Conservation (phyloP, 2,888 invertebrate genomes). For the Hipparchia semele region DNA sequence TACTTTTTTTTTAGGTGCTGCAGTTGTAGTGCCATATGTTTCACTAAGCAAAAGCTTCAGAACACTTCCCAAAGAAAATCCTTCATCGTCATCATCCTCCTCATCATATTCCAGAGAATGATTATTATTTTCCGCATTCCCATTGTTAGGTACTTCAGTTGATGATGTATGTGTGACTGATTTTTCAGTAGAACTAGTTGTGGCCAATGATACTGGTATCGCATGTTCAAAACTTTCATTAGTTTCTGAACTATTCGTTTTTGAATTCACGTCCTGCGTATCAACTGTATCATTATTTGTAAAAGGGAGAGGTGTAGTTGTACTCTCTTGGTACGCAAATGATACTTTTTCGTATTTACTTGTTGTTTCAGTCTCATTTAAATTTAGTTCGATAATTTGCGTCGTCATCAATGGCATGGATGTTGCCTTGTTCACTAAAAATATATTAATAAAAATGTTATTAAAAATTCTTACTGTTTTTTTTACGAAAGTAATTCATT, state of each 20-base stretch:
- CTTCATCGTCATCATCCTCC: constrained; percentile 71
- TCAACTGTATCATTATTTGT: constrained; percentile 10
- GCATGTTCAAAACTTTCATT: constrained; percentile 29
- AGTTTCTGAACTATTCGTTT: constrained; percentile 18
- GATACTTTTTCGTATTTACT: constrained; percentile 33
- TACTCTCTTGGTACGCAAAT: constrained; percentile 19
- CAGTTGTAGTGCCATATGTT: constrained; percentile 64
- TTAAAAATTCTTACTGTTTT: not conserved
- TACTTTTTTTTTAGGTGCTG: constrained; percentile 43
- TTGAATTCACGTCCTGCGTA: not conserved
- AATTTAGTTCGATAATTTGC: constrained; percentile 36
- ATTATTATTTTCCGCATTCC: constrained; percentile 40
- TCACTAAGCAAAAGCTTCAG: constrained; percentile 84
- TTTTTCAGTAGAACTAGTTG: constrained; percentile 33
- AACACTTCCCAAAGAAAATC: constrained; percentile 84
- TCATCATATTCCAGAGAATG: constrained; percentile 66
- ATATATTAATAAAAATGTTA: constrained; percentile 2
- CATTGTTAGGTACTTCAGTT: constrained; percentile 15
- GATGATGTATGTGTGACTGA: constrained; percentile 10
- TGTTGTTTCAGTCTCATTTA: constrained; percentile 36
- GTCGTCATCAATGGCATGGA: constrained; percentile 42
- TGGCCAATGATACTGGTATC: constrained; percentile 30
- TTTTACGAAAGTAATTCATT: not conserved
- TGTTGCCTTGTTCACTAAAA: constrained; percentile 58
- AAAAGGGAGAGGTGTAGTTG: not conserved